phyloP scores from a whole-genome alignment of 2,888 invertebrate genomes.

The Drosophila rellima region DNA sequence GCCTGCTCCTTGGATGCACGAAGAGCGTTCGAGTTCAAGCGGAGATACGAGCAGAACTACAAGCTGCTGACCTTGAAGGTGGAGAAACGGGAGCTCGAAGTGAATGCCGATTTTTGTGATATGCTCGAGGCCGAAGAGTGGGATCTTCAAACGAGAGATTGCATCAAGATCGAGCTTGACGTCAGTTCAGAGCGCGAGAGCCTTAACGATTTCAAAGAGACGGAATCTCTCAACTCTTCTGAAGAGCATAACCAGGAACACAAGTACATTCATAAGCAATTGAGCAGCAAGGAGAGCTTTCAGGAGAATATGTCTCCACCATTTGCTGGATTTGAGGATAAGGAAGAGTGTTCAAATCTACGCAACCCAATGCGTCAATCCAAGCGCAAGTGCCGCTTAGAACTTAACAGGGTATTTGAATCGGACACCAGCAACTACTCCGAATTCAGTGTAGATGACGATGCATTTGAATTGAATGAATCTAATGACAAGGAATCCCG shows the following conservation, averaged over 20 bases:
- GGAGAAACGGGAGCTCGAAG: neutral
- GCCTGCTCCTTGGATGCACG: constrained; percentile 20
- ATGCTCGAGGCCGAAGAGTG: constrained; percentile 32
- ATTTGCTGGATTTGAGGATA: neutral
- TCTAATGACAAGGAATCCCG: neutral
- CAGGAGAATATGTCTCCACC: neutral
- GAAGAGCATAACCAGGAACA: neutral
- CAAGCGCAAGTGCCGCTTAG: neutral
- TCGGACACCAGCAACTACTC: neutral
- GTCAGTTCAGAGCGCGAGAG: neutral
- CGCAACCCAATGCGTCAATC: constrained; percentile 10
- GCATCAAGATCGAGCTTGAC: constrained; percentile 23
- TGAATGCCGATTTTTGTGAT: constrained; percentile 24
- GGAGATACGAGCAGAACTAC: constrained; percentile 32
- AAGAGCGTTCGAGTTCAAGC: constrained; percentile 21
- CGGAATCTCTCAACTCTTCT: neutral
- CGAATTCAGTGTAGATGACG: constrained; percentile 10
- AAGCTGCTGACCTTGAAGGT: constrained; percentile 21
- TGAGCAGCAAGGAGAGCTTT: neutral
- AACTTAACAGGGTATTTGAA: neutral
- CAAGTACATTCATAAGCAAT: neutral
- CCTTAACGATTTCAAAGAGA: neutral
- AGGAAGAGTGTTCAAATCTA: neutral
- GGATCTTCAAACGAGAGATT: constrained; percentile 19
- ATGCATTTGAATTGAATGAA: neutral